Conservation (phyloP, 2,888 invertebrate genomes). For the Parnassius mnemosyne region DNA sequence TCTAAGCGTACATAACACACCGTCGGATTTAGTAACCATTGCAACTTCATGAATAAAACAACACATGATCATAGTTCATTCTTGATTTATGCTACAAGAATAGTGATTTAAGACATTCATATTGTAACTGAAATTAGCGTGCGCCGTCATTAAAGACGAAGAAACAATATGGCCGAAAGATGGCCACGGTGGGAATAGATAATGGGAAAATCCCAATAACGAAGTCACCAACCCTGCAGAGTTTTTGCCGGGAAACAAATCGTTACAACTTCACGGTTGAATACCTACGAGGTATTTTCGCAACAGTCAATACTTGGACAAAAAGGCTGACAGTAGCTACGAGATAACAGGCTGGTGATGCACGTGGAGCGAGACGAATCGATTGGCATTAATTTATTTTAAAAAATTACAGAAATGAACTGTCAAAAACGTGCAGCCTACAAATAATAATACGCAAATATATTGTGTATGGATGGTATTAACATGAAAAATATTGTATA, state of each 20-base stretch:
- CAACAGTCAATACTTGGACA: constrained; percentile 25
- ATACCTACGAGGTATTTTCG: constrained; percentile 32
- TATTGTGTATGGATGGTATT: too few relatives aligned
- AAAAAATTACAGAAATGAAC: too few relatives aligned
- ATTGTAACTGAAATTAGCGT: constrained; percentile 1
- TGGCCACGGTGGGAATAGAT: constrained; percentile 15
- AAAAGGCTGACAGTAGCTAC: constrained; percentile 19
- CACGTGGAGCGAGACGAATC: constrained; percentile 1
- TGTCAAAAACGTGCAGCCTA: too few relatives aligned
- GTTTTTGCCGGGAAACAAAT: constrained; percentile 23
- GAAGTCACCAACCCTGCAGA: constrained; percentile 23
- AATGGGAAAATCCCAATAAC: constrained; percentile 25
- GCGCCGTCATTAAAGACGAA: constrained; percentile 8
- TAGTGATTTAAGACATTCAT: constrained; percentile 13
- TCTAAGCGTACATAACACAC: too few relatives aligned
- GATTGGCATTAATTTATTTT: neutral
- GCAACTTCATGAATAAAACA: neutral
- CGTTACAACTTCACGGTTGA: constrained; percentile 33
- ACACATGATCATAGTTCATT: constrained; percentile 3
- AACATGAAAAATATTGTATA: too few relatives aligned
- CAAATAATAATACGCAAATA: too few relatives aligned
- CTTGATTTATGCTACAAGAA: constrained; percentile 9
- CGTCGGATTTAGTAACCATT: too few relatives aligned
- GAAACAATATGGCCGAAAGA: constrained; percentile 17
- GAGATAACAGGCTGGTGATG: neutral